Conservation (phyloP, 2,113 vertebrate species). For the Cathartes aura region DNA sequence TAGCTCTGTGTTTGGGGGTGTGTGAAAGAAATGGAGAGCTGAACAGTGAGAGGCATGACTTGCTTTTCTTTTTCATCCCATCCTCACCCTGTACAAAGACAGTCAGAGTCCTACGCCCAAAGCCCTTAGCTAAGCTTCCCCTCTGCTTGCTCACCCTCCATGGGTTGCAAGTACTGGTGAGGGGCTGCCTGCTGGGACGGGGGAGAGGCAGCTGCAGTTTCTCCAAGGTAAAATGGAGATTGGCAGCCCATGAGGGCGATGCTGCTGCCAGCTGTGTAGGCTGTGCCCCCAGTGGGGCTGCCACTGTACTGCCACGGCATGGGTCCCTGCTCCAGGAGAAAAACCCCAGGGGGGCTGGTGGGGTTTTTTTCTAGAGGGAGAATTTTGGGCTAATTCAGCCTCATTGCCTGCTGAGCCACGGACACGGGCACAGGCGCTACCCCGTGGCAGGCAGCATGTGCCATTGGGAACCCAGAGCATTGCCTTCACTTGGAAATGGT, state of each 20-base stretch:
- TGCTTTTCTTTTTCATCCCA: not conserved
- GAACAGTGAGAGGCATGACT: not conserved
- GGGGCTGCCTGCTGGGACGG: not conserved
- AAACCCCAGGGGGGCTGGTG: no score
- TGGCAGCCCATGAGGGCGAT: not conserved
- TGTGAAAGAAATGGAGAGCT: not conserved
- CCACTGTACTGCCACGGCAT: rapidly evolving
- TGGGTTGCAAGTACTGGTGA: not conserved
- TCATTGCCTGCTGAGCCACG: not conserved
- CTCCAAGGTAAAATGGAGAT: not conserved
- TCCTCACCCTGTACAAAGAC: not conserved
- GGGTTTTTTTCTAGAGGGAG: not conserved
- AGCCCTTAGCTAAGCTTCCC: not conserved
- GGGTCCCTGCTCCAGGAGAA: not conserved
- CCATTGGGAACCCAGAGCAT: rapidly evolving
- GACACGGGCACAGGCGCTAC: rapidly evolving
- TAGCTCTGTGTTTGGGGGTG: not conserved
- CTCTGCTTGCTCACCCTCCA: not conserved
- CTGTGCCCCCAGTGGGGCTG: not conserved
- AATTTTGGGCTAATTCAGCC: not conserved
- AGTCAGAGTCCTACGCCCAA: not conserved
- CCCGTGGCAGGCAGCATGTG: rapidly evolving
- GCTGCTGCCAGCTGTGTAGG: not conserved
- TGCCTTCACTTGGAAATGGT: not conserved
- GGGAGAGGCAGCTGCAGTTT: not conserved